Evolutionary conservation across 1,140 invertebrate species (phyloP).

Genomic region (Saxidomus purpurata): DNA sequence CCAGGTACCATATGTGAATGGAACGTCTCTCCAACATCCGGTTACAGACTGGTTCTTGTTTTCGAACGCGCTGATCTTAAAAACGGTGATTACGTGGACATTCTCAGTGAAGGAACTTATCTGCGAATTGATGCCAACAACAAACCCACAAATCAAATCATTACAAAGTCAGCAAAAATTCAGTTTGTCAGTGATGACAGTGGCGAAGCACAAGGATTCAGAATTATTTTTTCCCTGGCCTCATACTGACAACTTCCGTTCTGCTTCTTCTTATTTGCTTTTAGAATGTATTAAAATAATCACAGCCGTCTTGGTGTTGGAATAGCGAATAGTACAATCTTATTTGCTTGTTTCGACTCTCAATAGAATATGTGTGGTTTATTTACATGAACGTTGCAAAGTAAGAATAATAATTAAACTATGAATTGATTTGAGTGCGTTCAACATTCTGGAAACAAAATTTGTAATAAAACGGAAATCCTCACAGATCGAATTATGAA

Average conservation of each 20-base stretch:
- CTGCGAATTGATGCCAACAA: neutral
- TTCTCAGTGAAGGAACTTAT: neutral
- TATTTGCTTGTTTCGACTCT: no score
- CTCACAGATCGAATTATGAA: no score
- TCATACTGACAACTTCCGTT: neutral
- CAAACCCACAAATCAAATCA: neutral
- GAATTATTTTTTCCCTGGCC: conserved; percentile 23
- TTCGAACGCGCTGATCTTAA: neutral
- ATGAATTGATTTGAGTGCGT: no score
- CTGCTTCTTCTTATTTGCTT: no score
- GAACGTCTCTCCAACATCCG: neutral
- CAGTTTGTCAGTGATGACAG: conserved; percentile 3
- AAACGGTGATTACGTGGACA: conserved; percentile 16
- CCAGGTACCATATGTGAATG: conserved; percentile 32
- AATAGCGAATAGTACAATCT: no score
- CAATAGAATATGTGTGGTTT: no score
- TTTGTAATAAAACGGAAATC: no score
- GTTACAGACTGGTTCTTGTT: neutral
- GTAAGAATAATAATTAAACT: no score
- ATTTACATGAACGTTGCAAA: no score
- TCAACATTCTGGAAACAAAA: no score
- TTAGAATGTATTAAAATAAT: no score
- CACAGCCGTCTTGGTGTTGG: no score
- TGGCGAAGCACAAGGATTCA: neutral
- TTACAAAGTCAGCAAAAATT: neutral